phyloP scores from a whole-genome alignment of 2,113 vertebrate species.

The Catharus fuscescens region DNA sequence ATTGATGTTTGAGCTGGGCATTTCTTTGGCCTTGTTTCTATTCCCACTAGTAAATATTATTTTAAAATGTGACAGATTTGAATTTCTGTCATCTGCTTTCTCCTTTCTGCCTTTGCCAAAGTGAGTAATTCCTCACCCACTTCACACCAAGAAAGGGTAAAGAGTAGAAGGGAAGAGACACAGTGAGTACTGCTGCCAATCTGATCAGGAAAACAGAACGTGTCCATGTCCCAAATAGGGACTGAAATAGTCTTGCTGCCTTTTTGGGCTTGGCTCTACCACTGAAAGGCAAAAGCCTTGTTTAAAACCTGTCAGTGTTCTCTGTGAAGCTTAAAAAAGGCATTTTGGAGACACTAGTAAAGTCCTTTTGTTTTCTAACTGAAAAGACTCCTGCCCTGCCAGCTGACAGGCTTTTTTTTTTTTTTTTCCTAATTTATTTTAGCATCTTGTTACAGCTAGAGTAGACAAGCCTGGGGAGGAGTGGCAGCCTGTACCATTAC shows the following conservation, averaged over 20 bases:
- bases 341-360: neutral
- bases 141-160: constrained; percentile 66
- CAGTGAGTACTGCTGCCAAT: constrained; percentile 19
- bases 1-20: neutral
- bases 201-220: constrained; percentile 38
- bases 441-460: neutral
- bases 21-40: neutral
- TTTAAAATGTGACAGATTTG: neutral
- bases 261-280: constrained; percentile 43
- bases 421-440: neutral
- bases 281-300: neutral
- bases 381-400: neutral
- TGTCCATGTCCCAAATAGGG: constrained; percentile 64
- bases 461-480: neutral
- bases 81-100: constrained; percentile 32
- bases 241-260: constrained; percentile 46
- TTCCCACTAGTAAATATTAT: constrained; percentile 33
- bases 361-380: neutral
- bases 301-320: constrained; percentile 27
- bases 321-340: neutral
- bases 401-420: neutral
- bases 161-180: constrained; percentile 44
- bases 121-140: constrained; percentile 2
- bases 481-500: neutral
- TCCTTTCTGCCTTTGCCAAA: constrained; percentile 33